Evolutionary conservation across 2,113 vertebrate species (phyloP).

Genomic region (Colinus virginianus): DNA sequence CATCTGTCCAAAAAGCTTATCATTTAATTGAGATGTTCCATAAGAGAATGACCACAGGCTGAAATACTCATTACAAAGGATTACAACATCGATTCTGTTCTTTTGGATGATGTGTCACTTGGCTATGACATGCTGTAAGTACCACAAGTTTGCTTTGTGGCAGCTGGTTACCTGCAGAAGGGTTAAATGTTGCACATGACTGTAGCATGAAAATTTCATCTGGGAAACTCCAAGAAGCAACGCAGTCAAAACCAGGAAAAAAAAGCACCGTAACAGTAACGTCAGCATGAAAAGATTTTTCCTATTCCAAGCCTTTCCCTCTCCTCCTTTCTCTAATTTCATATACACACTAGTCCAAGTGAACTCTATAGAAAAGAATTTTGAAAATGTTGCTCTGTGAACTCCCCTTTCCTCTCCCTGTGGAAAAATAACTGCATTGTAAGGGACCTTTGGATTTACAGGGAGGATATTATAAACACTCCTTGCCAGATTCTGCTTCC

Average conservation of each 20-base stretch:
- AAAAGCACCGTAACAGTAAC: not conserved
- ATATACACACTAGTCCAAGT: not conserved
- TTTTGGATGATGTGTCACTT: not conserved
- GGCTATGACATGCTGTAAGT: not conserved
- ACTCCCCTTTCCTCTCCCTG: not conserved
- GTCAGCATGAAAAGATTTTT: not conserved
- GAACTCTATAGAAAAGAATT: not conserved
- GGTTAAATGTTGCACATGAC: not conserved
- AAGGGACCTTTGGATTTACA: not conserved
- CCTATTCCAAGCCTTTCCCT: not conserved
- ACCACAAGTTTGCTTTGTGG: not conserved
- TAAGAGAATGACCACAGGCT: not conserved
- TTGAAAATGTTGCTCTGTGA: not conserved
- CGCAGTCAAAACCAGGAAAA: not conserved
- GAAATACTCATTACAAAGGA: not conserved
- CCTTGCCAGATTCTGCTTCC: not conserved
- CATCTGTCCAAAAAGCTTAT: not conserved
- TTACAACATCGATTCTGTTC: not conserved
- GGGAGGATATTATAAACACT: not conserved
- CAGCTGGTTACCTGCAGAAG: not conserved
- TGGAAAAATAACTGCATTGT: not conserved
- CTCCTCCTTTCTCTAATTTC: not conserved
- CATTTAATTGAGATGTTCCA: not conserved
- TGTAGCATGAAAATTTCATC: not conserved
- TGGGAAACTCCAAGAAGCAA: not conserved